Base-by-base conservation (phyloP, 1,140 invertebrate genomes). In the Rhyzopertha dominica region DNA sequence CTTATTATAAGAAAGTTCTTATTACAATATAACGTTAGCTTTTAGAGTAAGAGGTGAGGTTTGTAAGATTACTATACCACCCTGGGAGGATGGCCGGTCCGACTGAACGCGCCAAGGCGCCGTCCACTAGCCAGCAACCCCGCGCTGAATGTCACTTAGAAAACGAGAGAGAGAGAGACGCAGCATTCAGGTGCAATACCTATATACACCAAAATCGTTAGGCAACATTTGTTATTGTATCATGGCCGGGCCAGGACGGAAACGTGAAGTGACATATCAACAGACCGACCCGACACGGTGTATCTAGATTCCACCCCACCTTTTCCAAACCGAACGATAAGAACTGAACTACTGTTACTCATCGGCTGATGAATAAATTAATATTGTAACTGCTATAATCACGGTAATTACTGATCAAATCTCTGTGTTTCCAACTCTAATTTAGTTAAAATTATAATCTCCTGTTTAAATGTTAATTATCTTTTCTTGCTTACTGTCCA, bases 1-100 rank as follows among this genome's bases (percentile, higher is more conserved):
- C 65, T 67, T 67, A 66, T 59, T 65, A 65, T 66, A 66, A 67
- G 62, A 64, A 66, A 65, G 60, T 65, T 66, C 61, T 64, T 61
- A 65, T 66, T 65, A 65, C 58, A 66, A 63, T 66, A 58, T 66
- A 63, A 53, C 52, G 55, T 49, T 67, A 67, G 62, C 63, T 66
- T n/a, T 66, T 66, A 65, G 62, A 61, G 59, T 65, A 67, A 65
- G 58, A 63, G 58, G 55, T 56, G 58, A 67, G 61, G 59, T 60
- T 62, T 59, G 59, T 61, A 60, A 43, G 53, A 62, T 63, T 56
- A 61, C 52, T 58, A n/a, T n/a, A n/a, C n/a, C n/a, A n/a, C n/a
- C n/a, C n/a, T n/a, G n/a, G n/a, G n/a, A n/a, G n/a, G n/a, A n/a
- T n/a, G n/a, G n/a, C n/a, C n/a, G n/a, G n/a, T n/a, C n/a, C n/a